phyloP scores from a whole-genome alignment of 2,888 invertebrate species.

The Dynastes tityus region DNA sequence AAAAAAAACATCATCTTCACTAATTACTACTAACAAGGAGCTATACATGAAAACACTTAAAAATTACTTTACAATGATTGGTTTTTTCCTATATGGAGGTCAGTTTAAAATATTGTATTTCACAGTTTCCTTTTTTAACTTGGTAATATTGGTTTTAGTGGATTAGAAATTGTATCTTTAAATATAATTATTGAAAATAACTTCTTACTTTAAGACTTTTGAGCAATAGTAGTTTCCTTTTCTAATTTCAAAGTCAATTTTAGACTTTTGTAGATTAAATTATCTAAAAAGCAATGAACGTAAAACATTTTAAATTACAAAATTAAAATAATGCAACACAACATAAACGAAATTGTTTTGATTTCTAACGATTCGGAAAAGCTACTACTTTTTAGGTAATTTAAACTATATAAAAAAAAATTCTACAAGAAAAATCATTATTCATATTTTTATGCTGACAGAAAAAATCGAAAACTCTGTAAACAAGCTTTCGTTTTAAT shows the following conservation, averaged over 20 bases:
- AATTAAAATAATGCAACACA: background rate
- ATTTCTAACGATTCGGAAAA: too few species aligned
- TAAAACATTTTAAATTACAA: background rate
- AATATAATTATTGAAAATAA: background rate
- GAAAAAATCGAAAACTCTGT: too few species aligned
- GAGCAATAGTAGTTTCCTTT: background rate
- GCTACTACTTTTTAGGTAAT: too few species aligned
- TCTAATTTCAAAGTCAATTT: background rate
- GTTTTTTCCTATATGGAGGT: background rate
- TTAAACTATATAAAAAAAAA: too few species aligned
- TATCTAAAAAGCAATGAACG: background rate
- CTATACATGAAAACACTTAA: background rate
- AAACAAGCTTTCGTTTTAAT: too few species aligned
- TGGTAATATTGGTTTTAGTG: background rate
- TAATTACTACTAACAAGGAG: too few species aligned
- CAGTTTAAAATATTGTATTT: background rate
- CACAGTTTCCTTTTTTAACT: slow-evolving; percentile 4
- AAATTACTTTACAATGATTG: slow-evolving; percentile 6
- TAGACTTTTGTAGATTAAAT: background rate
- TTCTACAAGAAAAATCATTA: too few species aligned
- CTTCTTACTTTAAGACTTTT: background rate
- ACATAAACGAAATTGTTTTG: too few species aligned
- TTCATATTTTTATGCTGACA: too few species aligned
- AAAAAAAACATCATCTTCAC: too few species aligned
- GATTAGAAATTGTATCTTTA: slow-evolving; percentile 1